Percentiles rank a stretch among this genome's conserved stretches.
phyloP scores from a whole-genome alignment of 2,888 invertebrate genomes.

The Julus scanicus region DNA sequence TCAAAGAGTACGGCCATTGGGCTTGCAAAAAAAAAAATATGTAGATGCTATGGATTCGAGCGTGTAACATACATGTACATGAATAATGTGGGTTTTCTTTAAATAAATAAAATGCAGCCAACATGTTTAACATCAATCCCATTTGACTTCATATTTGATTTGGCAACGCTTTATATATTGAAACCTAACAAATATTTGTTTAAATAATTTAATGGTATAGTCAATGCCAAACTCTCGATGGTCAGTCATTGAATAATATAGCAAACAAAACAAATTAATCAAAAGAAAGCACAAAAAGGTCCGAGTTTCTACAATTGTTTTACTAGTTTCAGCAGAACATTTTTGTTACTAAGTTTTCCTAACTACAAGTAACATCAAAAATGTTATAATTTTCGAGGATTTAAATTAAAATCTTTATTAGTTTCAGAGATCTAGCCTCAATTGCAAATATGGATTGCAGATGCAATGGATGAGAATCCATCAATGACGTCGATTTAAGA shows the following conservation, averaged over 20 bases:
- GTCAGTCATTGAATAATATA: background rate
- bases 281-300: too few species aligned
- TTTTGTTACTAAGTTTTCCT: too few species aligned
- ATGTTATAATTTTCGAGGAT: too few species aligned
- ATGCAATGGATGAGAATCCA: too few species aligned
- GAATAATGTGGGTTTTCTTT: background rate
- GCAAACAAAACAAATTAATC: too few species aligned
- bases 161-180: background rate
- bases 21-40: background rate
- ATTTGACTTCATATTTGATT: background rate
- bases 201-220: background rate
- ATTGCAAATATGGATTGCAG: too few species aligned
- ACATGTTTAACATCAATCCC: background rate
- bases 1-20: background rate
- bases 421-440: too few species aligned
- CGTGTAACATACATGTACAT: background rate
- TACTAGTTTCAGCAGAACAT: too few species aligned
- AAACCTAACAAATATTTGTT: background rate
- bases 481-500: too few species aligned
- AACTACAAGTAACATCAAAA: too few species aligned
- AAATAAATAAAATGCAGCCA: background rate
- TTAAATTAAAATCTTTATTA: too few species aligned
- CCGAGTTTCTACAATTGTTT: background rate
- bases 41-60: background rate
- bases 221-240: background rate